These are phyloP conservation scores for Callospermophilus lateralis DNA, from an alignment of 2,113 vertebrate species.

Conservation along the genomic window DNA sequence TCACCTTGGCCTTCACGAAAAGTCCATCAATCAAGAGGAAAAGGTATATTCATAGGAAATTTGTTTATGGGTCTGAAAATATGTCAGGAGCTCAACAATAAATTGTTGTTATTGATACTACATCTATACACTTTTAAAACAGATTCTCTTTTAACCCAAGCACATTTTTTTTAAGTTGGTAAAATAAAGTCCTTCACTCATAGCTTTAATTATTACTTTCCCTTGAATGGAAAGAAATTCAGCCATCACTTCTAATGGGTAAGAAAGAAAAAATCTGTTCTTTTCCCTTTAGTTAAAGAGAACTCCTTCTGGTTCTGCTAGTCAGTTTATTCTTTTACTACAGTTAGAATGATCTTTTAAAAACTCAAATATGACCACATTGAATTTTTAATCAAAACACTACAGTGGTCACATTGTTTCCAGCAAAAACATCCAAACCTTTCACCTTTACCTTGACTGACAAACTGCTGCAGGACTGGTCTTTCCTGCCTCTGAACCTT, in stretches of 20 bases:
- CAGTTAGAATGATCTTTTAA: neutral
- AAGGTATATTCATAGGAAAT: neutral
- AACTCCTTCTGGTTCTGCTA: neutral
- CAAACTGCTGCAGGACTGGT: neutral
- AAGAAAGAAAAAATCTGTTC: slow-evolving; percentile 11
- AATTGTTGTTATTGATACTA: neutral
- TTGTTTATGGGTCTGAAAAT: slow-evolving; percentile 14
- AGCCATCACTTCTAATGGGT: neutral
- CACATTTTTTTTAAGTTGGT: neutral
- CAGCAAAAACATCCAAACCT: neutral
- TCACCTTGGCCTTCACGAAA: slow-evolving; percentile 19
- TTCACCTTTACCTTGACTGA: slow-evolving; percentile 4
- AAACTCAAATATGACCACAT: slow-evolving; percentile 54
- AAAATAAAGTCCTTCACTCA: neutral
- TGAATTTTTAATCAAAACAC: slow-evolving; percentile 51
- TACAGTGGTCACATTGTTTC: neutral
- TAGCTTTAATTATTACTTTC: neutral
- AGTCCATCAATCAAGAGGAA: neutral
- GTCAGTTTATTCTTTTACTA: slow-evolving; percentile 17
- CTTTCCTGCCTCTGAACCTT: neutral
- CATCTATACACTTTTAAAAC: slow-evolving; percentile 36
- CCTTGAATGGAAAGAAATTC: slow-evolving; percentile 1
- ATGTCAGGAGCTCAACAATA: slow-evolving; percentile 6
- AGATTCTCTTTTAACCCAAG: slow-evolving; percentile 30
- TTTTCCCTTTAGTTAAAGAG: neutral